Evolutionary conservation across 1,140 invertebrate species (phyloP).

Genomic region (Saxidomus purpurata): DNA sequence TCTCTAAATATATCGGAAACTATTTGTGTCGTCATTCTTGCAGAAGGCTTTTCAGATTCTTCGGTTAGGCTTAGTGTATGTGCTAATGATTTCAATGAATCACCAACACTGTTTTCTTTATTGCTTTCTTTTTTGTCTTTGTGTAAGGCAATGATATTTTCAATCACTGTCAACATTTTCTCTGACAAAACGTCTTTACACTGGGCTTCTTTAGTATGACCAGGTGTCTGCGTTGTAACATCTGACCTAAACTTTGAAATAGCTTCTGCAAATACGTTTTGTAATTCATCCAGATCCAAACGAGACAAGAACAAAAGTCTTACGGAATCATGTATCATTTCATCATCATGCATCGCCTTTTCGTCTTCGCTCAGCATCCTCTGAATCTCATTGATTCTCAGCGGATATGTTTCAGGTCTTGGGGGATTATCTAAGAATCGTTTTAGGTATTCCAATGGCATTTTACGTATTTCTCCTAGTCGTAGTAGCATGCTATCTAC

Average conservation of each 20-base stretch:
- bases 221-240: too few species aligned
- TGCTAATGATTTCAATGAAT: too few species aligned
- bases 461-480: background rate
- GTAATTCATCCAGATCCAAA: background rate
- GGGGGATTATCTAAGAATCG: background rate
- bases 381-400: background rate
- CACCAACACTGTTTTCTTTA: too few species aligned
- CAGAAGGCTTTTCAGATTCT: too few species aligned
- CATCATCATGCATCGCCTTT: background rate
- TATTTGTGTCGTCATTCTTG: too few species aligned
- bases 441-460: background rate
- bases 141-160: too few species aligned
- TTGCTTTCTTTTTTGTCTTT: too few species aligned
- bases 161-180: too few species aligned
- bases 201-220: too few species aligned
- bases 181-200: too few species aligned
- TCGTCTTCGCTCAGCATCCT: background rate
- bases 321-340: background rate
- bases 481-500: background rate
- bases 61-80: too few species aligned
- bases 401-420: background rate
- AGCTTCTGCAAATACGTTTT: background rate
- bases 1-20: too few species aligned
- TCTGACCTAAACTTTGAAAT: background rate
- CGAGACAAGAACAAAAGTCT: background rate